Conservation (phyloP, 2,797 vertebrate genomes). For the Acanthornis magna region DNA sequence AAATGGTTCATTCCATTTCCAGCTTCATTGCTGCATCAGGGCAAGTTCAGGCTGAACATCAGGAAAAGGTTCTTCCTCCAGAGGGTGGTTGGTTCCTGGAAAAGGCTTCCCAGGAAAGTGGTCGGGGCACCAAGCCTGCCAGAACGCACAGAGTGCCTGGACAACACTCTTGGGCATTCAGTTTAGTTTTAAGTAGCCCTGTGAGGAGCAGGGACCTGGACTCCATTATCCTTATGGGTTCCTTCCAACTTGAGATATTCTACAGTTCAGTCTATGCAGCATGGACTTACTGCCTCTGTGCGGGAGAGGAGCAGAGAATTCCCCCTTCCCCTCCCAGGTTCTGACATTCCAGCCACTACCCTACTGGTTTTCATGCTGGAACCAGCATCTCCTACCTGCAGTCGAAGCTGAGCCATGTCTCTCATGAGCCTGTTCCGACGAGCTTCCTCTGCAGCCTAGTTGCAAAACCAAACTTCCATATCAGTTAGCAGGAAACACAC, state of each 20-base stretch:
- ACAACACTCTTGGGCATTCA: neutral
- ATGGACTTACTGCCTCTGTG: neutral
- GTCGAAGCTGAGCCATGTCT: slow-evolving; percentile 96
- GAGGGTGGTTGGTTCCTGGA: neutral
- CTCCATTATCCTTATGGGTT: neutral
- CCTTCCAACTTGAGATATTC: neutral
- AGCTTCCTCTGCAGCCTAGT: slow-evolving; percentile 94
- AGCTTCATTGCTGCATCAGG: neutral
- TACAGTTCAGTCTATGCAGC: neutral
- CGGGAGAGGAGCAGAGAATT: neutral
- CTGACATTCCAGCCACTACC: neutral
- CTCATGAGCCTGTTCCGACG: slow-evolving; percentile 94
- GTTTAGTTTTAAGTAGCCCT: neutral
- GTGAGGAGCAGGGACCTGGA: neutral
- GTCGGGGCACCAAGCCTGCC: neutral
- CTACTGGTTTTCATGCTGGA: neutral
- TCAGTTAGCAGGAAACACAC: neutral
- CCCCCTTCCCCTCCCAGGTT: neutral
- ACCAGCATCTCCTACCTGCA: slow-evolving; percentile 80
- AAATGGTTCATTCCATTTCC: neutral
- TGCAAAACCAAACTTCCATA: neutral
- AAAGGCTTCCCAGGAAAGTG: neutral
- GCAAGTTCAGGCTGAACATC: neutral
- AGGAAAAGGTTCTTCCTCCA: neutral
- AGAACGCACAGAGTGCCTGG: neutral